Evolutionary conservation across 1,140 invertebrate genomes (phyloP).

Genomic region (Leptinotarsa undecemlineata): DNA sequence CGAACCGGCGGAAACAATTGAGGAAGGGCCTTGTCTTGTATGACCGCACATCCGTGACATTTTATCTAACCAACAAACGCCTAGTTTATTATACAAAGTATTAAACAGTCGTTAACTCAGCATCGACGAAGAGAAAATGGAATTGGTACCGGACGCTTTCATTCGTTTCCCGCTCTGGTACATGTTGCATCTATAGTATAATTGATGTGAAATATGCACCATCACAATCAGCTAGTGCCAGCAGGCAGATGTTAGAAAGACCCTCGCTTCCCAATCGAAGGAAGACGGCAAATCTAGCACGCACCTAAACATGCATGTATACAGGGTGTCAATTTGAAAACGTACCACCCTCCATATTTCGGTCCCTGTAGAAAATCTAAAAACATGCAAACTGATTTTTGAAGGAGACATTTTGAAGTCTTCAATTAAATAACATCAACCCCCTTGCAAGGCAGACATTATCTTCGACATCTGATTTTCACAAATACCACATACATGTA

Average conservation of each 20-base stretch:
- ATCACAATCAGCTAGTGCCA: not conserved
- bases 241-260: not conserved
- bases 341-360: too few relatives aligned
- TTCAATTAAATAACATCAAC: too few relatives aligned
- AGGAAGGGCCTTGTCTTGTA: conserved; percentile 14
- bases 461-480: too few relatives aligned
- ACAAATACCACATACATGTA: too few relatives aligned
- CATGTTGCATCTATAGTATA: not conserved
- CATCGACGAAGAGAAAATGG: conserved; percentile 2
- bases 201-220: conserved; percentile 8
- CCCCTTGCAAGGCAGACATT: too few relatives aligned
- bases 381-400: too few relatives aligned
- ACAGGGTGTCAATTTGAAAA: too few relatives aligned
- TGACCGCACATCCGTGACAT: conserved; percentile 16
- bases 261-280: not conserved
- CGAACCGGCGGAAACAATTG: conserved; percentile 5
- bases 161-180: not conserved
- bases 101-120: not conserved
- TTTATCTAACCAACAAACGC: conserved; percentile 8
- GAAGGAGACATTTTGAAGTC: too few relatives aligned
- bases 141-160: conserved; percentile 1
- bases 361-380: too few relatives aligned
- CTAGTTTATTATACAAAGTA: not conserved
- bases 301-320: too few relatives aligned
- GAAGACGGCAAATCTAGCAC: not conserved